Conservation (phyloP, 2,797 vertebrate genomes). For the Acestrorhynchus altus region DNA sequence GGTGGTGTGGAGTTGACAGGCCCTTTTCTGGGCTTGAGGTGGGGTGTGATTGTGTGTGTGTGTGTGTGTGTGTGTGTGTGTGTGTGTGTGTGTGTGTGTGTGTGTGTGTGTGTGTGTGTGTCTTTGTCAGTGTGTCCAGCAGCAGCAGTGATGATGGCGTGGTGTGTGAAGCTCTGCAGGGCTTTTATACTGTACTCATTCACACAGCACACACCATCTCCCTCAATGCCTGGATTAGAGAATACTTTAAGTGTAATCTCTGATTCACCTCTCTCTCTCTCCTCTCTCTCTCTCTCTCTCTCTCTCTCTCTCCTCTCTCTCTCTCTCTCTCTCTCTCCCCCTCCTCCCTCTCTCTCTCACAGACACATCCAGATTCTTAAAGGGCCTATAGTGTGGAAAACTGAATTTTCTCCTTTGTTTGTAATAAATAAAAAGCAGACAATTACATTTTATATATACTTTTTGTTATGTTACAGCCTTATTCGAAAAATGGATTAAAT, state of each 20-base stretch:
- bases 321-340: conserved; percentile 17
- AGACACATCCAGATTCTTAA: neutral
- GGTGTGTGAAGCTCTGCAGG: conserved; percentile 69
- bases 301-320: conserved; percentile 7
- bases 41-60: conserved; percentile 44
- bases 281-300: conserved; percentile 17
- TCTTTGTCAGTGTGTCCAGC: conserved; percentile 69
- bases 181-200: conserved; percentile 73
- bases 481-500: too few species aligned
- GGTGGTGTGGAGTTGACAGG: conserved; percentile 57
- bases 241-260: conserved; percentile 78
- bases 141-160: conserved; percentile 70
- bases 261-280: conserved; percentile 65
- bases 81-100: conserved; percentile 35
- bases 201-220: conserved; percentile 71
- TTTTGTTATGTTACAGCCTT: too few species aligned
- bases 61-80: too few species aligned
- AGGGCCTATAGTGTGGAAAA: too few species aligned
- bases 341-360: conserved; percentile 29
- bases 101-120: conserved; percentile 48
- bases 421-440: too few species aligned
- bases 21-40: conserved; percentile 35
- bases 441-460: too few species aligned
- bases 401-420: neutral
- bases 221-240: conserved; percentile 78